Evolutionary conservation across 2,797 vertebrate species (phyloP), one percentile per base, ranked within the genome.

Genomic region (Naso thynnoides): DNA sequence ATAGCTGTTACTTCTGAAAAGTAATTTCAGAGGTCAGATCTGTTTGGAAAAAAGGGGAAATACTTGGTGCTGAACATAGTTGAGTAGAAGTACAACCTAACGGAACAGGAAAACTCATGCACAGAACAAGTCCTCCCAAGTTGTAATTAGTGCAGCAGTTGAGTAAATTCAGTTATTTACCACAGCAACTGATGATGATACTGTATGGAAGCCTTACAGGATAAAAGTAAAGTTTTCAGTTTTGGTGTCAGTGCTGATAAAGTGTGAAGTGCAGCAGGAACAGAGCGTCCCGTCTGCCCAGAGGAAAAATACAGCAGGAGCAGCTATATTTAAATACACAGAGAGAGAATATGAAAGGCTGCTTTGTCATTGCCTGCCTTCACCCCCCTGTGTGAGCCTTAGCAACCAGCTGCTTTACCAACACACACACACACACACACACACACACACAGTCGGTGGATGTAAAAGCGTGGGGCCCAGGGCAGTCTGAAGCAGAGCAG

Each of bases 281-380:
- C 76, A 78, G 27, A 78, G 78, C 9, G 76, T 78, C 72, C 64
- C 19, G 50, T 63, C 70, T 78, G 62, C 57, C 38, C 47, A 54
- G 45, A 79, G 73, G 66, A 75, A 83, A 75, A 72, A 62, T 39
- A 57, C 69, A 70, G 60, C 64, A 81, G 82, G 6, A 84, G 82
- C 62, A 72, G 89, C 92, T 93, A 93, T 89, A 93, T 93, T 94
- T 94, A 94, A 92, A 94, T 91, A 76, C 60, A 79, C 5, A 70
- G 38, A 69, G 39, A 53, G 38, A 56, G 79, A 78, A 67, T 76
- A 93, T 94, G 93, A 95, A 95, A 94, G 92, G 89, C 77, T 74
- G 92, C 93, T 94, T 94, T 94, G 93, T 95, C 88, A 86, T 44
- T 31, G 63, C 79, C 75, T 23, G 79, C 73, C 80, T 64, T 52